Evolutionary conservation across 2,113 vertebrate species (phyloP).

Genomic region (Epinephelus cyanopodus): DNA sequence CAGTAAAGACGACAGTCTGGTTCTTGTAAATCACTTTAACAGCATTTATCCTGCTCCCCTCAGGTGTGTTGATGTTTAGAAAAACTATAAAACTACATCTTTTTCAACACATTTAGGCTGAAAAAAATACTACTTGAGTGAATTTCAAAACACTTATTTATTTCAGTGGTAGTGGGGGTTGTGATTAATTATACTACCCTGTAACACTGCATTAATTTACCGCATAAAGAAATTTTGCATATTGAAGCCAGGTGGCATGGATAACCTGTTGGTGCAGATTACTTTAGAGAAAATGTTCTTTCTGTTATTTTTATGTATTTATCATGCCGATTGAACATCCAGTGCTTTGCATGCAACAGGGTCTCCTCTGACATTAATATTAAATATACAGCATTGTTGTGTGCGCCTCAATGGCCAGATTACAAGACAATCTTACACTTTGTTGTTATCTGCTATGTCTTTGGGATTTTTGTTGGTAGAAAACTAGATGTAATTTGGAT

Average conservation of each 20-base stretch:
- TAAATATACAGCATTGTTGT: conserved; percentile 40
- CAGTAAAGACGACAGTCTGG: conserved; percentile 19
- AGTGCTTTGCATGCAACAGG: conserved; percentile 81
- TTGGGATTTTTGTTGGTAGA: background rate
- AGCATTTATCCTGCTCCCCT: background rate
- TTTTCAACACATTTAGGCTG: background rate
- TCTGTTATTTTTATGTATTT: background rate
- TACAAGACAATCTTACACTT: background rate
- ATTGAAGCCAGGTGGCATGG: background rate
- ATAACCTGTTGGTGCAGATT: conserved; percentile 64
- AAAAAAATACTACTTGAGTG: background rate
- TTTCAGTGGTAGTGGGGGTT: background rate
- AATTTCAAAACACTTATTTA: background rate
- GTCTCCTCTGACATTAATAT: conserved; percentile 64
- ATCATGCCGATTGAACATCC: conserved; percentile 3
- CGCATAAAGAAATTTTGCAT: background rate
- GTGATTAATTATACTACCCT: background rate
- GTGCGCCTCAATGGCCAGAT: background rate
- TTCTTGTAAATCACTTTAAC: conserved; percentile 27
- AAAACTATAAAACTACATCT: background rate
- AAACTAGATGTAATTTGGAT: background rate
- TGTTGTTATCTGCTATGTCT: background rate
- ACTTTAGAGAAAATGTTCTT: conserved; percentile 12
- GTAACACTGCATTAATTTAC: background rate
- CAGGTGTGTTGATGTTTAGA: background rate